Evolutionary conservation across 2,797 vertebrate species (phyloP).

Genomic region (Iguana delicatissima): DNA sequence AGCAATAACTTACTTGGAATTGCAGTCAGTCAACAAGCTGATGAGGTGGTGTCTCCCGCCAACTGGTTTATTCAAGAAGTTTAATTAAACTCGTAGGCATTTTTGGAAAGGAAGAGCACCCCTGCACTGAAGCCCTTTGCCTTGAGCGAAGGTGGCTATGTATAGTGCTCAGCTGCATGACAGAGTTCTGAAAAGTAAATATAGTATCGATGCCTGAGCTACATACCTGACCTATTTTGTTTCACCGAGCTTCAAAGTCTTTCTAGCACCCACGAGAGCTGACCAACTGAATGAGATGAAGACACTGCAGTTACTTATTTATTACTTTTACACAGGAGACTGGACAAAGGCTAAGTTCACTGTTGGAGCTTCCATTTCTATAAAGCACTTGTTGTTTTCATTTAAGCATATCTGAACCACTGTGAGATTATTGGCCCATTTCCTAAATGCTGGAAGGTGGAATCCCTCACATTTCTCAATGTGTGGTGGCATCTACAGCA

Average conservation of each 20-base stretch:
- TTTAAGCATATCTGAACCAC: neutral
- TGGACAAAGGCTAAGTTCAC: neutral
- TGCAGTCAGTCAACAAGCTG: constrained; percentile 39
- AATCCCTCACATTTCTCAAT: neutral
- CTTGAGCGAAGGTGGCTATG: constrained; percentile 68
- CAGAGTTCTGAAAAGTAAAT: constrained; percentile 76
- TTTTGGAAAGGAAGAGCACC: constrained; percentile 61
- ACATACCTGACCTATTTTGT: constrained; percentile 70
- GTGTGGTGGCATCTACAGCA: neutral
- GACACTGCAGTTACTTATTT: neutral
- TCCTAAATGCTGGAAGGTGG: neutral
- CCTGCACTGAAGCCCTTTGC: constrained; percentile 61
- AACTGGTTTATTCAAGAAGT: constrained; percentile 31
- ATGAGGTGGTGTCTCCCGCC: constrained; percentile 47
- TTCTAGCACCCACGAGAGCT: constrained; percentile 21
- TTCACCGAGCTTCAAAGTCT: constrained; percentile 51
- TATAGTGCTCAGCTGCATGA: constrained; percentile 70
- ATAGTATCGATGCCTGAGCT: constrained; percentile 70
- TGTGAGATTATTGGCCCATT: neutral
- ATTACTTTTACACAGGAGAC: neutral
- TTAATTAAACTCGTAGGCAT: constrained; percentile 63
- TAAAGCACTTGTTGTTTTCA: neutral
- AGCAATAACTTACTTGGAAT: constrained; percentile 73
- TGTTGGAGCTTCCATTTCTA: neutral
- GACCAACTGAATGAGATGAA: neutral